Percentiles rank a stretch among this genome's conserved stretches.
phyloP scores from a whole-genome alignment of 2,113 vertebrate genomes.

The Sturnus vulgaris region DNA sequence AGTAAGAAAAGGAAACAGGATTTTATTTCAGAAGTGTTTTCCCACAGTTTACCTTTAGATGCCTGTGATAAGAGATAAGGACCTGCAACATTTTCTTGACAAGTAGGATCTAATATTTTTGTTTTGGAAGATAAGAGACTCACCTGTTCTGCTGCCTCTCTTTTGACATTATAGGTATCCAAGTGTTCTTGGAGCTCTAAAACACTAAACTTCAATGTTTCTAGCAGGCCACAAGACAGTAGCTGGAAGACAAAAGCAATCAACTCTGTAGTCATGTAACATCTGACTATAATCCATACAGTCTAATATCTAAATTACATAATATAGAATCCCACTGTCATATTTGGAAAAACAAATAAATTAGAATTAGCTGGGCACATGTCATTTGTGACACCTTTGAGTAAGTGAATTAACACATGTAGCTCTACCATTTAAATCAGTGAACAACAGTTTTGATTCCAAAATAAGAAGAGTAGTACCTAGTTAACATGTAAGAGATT shows the following conservation, averaged over 20 bases:
- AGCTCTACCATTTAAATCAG: not conserved
- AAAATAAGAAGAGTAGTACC: not conserved
- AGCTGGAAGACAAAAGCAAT: constrained; percentile 75
- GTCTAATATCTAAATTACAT: not conserved
- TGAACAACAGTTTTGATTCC: not conserved
- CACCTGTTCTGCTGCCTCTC: constrained; percentile 91
- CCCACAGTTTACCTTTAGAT: not conserved
- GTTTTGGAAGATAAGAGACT: constrained; percentile 18
- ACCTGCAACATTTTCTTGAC: not conserved
- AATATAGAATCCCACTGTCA: not conserved
- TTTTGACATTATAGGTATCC: constrained; percentile 93
- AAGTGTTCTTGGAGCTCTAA: constrained; percentile 96
- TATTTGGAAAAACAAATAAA: not conserved
- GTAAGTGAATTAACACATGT: not conserved
- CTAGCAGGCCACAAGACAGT: constrained; percentile 91
- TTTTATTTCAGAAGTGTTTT: not conserved
- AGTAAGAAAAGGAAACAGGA: not conserved
- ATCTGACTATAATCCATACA: not conserved
- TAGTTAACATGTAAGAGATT: not conserved
- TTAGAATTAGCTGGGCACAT: not conserved
- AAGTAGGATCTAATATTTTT: not conserved
- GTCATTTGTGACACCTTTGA: not conserved
- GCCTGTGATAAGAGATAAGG: not conserved
- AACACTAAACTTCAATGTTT: constrained; percentile 96
- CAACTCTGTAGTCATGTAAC: not conserved